A percentile compares a stretch with the other conserved stretches of the same genome.
Conservation (phyloP, 2,797 vertebrate species). For the Semaprochilodus insignis region DNA sequence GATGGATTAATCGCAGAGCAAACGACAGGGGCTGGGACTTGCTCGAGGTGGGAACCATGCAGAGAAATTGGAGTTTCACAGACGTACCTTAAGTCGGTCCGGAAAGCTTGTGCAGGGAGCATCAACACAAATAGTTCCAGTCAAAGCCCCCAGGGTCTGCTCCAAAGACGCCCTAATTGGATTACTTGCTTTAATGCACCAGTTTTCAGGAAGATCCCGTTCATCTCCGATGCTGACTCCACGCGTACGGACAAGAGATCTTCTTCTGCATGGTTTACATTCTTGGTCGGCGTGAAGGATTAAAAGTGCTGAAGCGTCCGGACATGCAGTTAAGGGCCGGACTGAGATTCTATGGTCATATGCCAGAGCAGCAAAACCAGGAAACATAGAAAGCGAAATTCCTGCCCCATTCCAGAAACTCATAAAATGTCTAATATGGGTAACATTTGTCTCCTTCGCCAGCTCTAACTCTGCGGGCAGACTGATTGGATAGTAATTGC, state of each 20-base stretch:
- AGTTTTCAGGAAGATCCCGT: slow-evolving; percentile 56
- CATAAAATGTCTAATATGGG: slow-evolving; percentile 17
- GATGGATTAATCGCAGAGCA: slow-evolving; percentile 10
- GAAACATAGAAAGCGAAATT: neutral
- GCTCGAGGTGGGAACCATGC: slow-evolving; percentile 10
- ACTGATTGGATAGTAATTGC: slow-evolving; percentile 7
- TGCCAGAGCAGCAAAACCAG: neutral
- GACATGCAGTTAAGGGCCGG: neutral
- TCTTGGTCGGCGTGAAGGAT: slow-evolving; percentile 7
- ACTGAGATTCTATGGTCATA: neutral
- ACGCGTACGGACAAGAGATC: slow-evolving; percentile 22
- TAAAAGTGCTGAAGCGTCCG: slow-evolving; percentile 13
- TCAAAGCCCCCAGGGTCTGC: slow-evolving; percentile 45
- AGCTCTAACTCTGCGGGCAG: slow-evolving; percentile 27
- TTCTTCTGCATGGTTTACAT: slow-evolving; percentile 14
- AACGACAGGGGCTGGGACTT: slow-evolving; percentile 33
- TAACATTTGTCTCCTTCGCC: neutral
- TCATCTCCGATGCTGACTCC: slow-evolving; percentile 48
- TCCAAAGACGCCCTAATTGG: slow-evolving; percentile 53
- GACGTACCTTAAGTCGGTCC: slow-evolving; percentile 19
- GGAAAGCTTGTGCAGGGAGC: slow-evolving; percentile 2
- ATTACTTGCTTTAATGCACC: slow-evolving; percentile 59
- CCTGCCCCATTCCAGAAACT: neutral
- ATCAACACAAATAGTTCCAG: slow-evolving; percentile 13
- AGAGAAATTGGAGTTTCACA: slow-evolving; percentile 33